Conservation (phyloP, 2,888 invertebrate species). For the Pseudococcus jackbeardsleyi region DNA sequence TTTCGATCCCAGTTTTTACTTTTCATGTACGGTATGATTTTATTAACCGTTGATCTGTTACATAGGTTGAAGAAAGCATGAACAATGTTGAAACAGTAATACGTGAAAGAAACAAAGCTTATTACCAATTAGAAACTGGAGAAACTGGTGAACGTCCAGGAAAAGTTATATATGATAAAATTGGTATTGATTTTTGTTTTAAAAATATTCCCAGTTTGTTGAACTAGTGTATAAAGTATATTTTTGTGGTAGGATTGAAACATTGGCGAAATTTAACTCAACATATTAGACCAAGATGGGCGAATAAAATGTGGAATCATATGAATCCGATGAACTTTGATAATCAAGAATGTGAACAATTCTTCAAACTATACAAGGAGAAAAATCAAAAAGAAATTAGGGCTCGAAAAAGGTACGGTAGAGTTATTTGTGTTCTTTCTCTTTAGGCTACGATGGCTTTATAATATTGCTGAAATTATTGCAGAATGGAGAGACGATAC, state of each 20-base stretch:
- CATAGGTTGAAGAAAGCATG: conserved; percentile 92
- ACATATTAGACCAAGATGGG: conserved; percentile 77
- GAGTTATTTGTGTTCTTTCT: neutral
- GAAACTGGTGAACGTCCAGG: conserved; percentile 84
- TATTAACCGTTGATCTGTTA: conserved; percentile 19
- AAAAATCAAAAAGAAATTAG: conserved; percentile 74
- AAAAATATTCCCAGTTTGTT: neutral
- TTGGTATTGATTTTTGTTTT: conserved; percentile 74
- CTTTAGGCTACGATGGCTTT: neutral
- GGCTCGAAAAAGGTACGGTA: conserved; percentile 72
- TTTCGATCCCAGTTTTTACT: neutral
- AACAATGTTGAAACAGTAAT: conserved; percentile 90
- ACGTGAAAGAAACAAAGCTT: conserved; percentile 92
- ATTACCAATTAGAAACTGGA: conserved; percentile 90
- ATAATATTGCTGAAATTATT: neutral
- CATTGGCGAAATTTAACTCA: conserved; percentile 73
- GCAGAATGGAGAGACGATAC: conserved; percentile 69
- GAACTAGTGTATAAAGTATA: conserved; percentile 66
- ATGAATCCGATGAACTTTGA: conserved; percentile 74
- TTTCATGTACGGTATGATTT: neutral
- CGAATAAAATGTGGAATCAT: conserved; percentile 78
- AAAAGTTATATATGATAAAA: conserved; percentile 73
- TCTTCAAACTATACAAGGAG: conserved; percentile 77
- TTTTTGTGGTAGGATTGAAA: conserved; percentile 67
- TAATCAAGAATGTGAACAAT: conserved; percentile 77